Conservation (phyloP, 2,113 vertebrate genomes). For the Eurystomus gularis region DNA sequence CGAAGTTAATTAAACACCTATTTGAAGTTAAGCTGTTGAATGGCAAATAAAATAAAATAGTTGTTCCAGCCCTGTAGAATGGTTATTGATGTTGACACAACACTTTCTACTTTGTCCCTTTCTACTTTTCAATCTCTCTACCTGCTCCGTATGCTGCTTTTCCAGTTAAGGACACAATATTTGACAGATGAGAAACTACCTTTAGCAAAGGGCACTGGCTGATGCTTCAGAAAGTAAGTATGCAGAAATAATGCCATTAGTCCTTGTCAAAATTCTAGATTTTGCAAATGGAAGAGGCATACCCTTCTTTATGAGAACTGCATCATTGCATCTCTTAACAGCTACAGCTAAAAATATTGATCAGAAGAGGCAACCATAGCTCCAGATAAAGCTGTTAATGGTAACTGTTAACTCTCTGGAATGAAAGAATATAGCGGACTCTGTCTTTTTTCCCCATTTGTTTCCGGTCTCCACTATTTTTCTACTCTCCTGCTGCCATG, state of each 20-base stretch:
- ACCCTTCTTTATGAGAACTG: not conserved
- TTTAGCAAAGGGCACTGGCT: constrained; percentile 18
- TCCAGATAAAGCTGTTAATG: not conserved
- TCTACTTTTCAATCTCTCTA: not conserved
- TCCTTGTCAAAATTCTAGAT: not conserved
- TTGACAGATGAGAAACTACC: constrained; percentile 1
- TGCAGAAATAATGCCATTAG: not conserved
- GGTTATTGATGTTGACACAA: constrained; percentile 15
- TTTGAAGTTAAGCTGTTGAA: constrained; percentile 61
- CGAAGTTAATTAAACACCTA: constrained; percentile 73
- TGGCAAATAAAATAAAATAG: constrained; percentile 54
- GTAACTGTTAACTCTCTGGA: not conserved
- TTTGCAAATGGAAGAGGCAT: not conserved
- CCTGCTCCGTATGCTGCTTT: not conserved
- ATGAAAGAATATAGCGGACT: not conserved
- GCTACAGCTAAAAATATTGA: not conserved
- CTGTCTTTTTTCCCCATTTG: not conserved
- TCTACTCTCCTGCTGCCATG: not conserved
- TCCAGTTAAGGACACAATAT: not conserved
- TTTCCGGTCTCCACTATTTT: not conserved
- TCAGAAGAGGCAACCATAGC: not conserved
- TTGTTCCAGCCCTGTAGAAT: not conserved
- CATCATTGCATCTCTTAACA: not conserved
- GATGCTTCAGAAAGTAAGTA: not conserved
- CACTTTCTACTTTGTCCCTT: not conserved